These are phyloP conservation scores for Phainopepla nitens DNA, from an alignment of 2,113 vertebrate genomes.

Conservation along the genomic window DNA sequence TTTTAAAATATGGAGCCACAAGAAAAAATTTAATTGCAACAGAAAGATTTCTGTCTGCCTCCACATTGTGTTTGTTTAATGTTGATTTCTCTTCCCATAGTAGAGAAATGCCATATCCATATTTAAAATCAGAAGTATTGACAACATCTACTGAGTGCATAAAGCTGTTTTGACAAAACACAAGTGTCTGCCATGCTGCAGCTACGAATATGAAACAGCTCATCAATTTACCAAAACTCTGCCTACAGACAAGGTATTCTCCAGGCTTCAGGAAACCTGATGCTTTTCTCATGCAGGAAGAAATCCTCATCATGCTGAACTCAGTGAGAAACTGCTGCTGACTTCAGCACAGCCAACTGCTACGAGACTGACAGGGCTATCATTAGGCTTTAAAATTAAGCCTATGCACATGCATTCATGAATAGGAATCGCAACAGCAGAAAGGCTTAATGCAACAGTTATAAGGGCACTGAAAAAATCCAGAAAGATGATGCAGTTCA, in stretches of 20 bases:
- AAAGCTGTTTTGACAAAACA: constrained; percentile 20
- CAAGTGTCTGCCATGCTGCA: background rate
- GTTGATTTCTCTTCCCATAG: background rate
- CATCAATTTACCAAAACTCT: background rate
- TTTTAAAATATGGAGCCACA: background rate
- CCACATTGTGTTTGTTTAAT: background rate
- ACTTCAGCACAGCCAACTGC: background rate
- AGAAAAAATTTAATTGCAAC: background rate
- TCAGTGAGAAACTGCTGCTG: background rate
- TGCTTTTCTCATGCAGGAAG: background rate
- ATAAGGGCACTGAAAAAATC: background rate
- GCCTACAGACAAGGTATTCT: background rate
- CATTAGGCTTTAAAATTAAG: background rate
- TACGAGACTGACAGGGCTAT: background rate
- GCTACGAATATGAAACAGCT: background rate
- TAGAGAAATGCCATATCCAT: background rate
- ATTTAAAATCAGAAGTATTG: constrained; percentile 25
- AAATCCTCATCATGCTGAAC: background rate
- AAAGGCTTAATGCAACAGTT: background rate
- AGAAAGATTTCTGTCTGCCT: background rate
- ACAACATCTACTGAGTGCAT: background rate
- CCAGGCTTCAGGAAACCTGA: background rate
- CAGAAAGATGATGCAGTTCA: background rate
- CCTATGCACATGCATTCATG: background rate
- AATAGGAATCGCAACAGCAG: background rate